These are phyloP conservation scores for Boulengeromyrus knoepffleri DNA, from an alignment of 2,113 vertebrate genomes.

Conservation along the genomic window DNA sequence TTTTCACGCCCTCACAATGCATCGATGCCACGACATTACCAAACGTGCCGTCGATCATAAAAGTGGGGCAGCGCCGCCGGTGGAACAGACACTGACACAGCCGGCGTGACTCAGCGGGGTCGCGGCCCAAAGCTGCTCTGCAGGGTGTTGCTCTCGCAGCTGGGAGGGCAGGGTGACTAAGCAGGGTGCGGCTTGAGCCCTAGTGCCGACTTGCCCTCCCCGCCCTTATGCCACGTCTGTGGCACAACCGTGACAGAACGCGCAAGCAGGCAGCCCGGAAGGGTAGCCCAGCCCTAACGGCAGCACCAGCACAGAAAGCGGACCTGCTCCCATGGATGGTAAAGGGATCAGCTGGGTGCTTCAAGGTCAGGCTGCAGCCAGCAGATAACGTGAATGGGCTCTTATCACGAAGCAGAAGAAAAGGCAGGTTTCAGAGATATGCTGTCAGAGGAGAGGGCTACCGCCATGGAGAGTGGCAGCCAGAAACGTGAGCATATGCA, in stretches of 20 bases:
- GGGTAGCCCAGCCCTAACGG: background rate
- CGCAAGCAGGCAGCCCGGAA: background rate
- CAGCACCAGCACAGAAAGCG: background rate
- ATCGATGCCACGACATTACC: background rate
- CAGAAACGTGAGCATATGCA: background rate
- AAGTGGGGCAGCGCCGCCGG: background rate
- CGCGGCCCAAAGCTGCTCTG: background rate
- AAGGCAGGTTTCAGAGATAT: background rate
- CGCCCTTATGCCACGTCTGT: background rate
- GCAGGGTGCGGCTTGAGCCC: slow-evolving; percentile 24
- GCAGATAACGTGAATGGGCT: background rate
- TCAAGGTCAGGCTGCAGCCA: background rate
- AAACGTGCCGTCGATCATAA: background rate
- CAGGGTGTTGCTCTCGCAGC: background rate
- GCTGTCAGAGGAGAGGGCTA: background rate
- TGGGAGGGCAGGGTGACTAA: slow-evolving; percentile 24
- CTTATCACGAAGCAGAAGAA: background rate
- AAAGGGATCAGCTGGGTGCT: background rate
- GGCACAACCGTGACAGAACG: background rate
- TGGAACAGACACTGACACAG: background rate
- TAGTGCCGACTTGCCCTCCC: background rate
- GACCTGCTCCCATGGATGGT: background rate
- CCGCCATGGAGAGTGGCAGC: background rate
- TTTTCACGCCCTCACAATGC: background rate
- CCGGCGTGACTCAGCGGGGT: background rate